phyloP scores from a whole-genome alignment of 2,797 vertebrate genomes.

The Thunnus albacares region DNA sequence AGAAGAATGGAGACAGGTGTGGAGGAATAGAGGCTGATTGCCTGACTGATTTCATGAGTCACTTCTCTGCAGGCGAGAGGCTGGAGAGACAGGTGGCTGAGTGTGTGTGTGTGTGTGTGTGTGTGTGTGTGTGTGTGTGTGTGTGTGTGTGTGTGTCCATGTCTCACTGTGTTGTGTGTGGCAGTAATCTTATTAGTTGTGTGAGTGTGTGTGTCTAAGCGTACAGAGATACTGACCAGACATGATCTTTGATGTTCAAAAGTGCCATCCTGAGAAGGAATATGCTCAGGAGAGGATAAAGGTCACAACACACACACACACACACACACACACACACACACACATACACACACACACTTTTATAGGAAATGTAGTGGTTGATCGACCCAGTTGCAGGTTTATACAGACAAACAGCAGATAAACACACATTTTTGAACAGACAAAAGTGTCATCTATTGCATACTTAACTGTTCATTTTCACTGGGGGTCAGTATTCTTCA shows the following conservation, averaged over 20 bases:
- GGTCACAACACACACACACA: constrained; percentile 12
- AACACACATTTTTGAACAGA: not conserved
- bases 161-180: constrained; percentile 6
- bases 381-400: not conserved
- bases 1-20: constrained; percentile 20
- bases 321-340: not conserved
- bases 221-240: constrained; percentile 22
- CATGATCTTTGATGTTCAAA: constrained; percentile 37
- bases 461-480: no score
- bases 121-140: constrained; percentile 26
- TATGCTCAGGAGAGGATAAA: constrained; percentile 25
- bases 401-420: not conserved
- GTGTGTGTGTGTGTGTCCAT: constrained; percentile 14
- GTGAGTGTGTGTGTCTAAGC: not conserved
- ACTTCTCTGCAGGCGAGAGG: constrained; percentile 41
- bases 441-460: not conserved
- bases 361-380: not conserved
- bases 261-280: constrained; percentile 12
- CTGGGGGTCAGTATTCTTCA: not conserved
- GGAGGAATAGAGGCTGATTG: constrained; percentile 32
- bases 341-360: not conserved
- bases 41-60: constrained; percentile 52
- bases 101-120: constrained; percentile 25
- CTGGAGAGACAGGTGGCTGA: constrained; percentile 45
- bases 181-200: constrained; percentile 1